Percentiles rank a stretch among this genome's conserved stretches.
These are phyloP conservation scores for Spodoptera exigua DNA, from an alignment of 2,888 invertebrate species.

Conservation along the genomic window DNA sequence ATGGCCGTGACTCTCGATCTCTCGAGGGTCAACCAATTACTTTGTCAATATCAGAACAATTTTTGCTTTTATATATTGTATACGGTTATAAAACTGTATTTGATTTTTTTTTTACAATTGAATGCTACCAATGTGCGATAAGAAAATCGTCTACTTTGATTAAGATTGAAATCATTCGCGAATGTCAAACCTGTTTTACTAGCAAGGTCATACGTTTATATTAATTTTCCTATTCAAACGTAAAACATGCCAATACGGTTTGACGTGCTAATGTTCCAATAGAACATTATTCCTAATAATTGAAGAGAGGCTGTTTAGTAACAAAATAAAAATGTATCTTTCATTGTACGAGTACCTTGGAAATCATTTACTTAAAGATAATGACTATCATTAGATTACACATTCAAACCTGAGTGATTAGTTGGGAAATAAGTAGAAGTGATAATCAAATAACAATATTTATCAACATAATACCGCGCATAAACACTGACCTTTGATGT, in stretches of 20 bases:
- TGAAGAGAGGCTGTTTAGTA: constrained; percentile 7
- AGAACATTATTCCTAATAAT: constrained; percentile 9
- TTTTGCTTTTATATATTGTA: constrained; percentile 18
- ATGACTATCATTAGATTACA: constrained; percentile 28
- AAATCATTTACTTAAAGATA: constrained; percentile 38
- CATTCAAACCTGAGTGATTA: constrained; percentile 48
- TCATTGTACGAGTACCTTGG: constrained; percentile 22
- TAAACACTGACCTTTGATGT: constrained; percentile 28
- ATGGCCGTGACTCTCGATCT: constrained; percentile 73
- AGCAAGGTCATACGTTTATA: constrained; percentile 78
- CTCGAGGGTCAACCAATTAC: constrained; percentile 49
- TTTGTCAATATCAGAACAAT: constrained; percentile 34
- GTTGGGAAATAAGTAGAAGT: constrained; percentile 41
- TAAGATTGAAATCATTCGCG: constrained; percentile 74
- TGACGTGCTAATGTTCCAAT: constrained; percentile 20
- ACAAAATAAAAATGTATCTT: constrained; percentile 8
- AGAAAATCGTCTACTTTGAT: constrained; percentile 64
- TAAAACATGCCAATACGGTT: constrained; percentile 53
- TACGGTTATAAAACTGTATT: constrained; percentile 9
- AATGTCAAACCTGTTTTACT: constrained; percentile 82
- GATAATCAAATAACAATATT: constrained; percentile 49
- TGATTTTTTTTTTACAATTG: constrained; percentile 27
- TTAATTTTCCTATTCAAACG: constrained; percentile 73
- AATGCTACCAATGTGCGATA: constrained; percentile 53
- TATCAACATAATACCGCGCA: constrained; percentile 35